phyloP scores from a whole-genome alignment of 2,888 invertebrate genomes.

The Helleia helle region DNA sequence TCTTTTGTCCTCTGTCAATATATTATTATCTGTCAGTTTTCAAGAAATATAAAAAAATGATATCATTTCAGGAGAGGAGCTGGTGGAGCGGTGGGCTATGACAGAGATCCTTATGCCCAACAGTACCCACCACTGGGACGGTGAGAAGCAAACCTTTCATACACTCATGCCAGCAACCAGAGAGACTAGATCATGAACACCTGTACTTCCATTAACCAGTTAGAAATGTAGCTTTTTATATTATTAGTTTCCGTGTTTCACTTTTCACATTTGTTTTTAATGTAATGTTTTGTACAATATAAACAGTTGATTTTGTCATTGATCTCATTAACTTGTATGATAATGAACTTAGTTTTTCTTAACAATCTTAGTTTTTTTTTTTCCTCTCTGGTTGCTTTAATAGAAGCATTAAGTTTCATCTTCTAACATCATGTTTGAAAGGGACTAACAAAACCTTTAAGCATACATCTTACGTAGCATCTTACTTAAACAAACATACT shows the following conservation, averaged over 20 bases:
- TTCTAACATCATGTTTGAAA: neutral
- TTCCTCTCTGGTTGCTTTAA: neutral
- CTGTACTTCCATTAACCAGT: conserved; percentile 10
- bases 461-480: neutral
- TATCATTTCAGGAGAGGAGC: conserved; percentile 59
- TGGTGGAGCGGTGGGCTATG: conserved; percentile 54
- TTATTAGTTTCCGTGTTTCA: neutral
- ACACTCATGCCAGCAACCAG: conserved; percentile 16
- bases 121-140: conserved; percentile 67
- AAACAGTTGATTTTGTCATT: neutral
- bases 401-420: neutral
- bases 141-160: conserved; percentile 35
- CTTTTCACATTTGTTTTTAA: too few species aligned
- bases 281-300: neutral
- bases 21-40: too few species aligned
- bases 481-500: conserved; percentile 16
- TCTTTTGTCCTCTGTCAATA: too few species aligned
- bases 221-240: neutral
- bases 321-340: neutral
- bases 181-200: too few species aligned
- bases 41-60: too few species aligned
- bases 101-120: conserved; percentile 61
- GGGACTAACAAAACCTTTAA: neutral
- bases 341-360: neutral
- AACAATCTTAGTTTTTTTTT: neutral